A percentile compares a stretch with the other conserved stretches of the same genome.
These are phyloP conservation scores for Lasiommata megera DNA, from an alignment of 2,888 invertebrate genomes.

Conservation along the genomic window DNA sequence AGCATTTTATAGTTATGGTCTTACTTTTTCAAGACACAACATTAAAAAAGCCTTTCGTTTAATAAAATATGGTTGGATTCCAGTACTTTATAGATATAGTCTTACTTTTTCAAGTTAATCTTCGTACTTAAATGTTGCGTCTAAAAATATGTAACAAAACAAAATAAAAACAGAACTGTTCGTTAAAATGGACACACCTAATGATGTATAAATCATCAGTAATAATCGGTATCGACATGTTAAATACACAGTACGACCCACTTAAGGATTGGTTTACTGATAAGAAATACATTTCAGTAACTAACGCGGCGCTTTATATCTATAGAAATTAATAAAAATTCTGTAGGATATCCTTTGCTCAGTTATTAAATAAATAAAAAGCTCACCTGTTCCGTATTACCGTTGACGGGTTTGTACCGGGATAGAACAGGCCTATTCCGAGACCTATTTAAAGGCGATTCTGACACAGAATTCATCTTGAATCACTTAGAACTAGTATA, in stretches of 20 bases:
- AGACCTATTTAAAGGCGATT: constrained; percentile 63
- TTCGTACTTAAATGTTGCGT: no score
- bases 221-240: constrained; percentile 17
- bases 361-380: background rate
- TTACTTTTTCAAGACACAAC: no score
- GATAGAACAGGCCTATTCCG: constrained; percentile 69
- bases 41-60: no score
- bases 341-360: background rate
- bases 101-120: no score
- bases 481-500: constrained; percentile 26
- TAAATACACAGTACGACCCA: constrained; percentile 32
- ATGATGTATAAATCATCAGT: constrained; percentile 20
- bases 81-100: no score
- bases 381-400: constrained; percentile 61
- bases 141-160: no score
- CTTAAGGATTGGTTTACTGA: constrained; percentile 45
- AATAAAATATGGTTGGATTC: no score
- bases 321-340: background rate
- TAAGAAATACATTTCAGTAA: constrained; percentile 28
- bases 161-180: no score
- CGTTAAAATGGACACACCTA: constrained; percentile 28
- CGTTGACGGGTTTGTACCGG: constrained; percentile 61
- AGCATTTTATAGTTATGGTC: no score
- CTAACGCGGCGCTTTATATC: constrained; percentile 12
- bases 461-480: constrained; percentile 65